Percentiles rank a stretch among this genome's conserved stretches.
Evolutionary conservation across 2,797 vertebrate species (phyloP).

Genomic region (Melanotaenia maccullochi): DNA sequence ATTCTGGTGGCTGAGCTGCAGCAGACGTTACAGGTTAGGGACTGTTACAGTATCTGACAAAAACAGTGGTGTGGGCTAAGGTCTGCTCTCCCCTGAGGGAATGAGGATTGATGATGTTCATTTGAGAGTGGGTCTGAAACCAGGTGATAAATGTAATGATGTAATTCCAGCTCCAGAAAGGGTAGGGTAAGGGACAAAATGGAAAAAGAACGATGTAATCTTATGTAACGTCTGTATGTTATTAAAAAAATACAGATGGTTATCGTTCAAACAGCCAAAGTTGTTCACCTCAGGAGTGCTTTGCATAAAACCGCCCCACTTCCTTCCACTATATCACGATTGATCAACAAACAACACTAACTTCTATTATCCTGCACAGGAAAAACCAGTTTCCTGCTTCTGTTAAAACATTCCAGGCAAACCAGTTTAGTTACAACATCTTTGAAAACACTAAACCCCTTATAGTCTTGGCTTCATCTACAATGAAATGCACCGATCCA

Average conservation of each 20-base stretch:
- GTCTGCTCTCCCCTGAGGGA: slow-evolving; percentile 48
- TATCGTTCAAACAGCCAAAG: neutral
- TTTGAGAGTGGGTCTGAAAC: slow-evolving; percentile 64
- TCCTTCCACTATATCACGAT: neutral
- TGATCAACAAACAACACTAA: slow-evolving; percentile 19
- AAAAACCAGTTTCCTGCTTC: slow-evolving; percentile 53
- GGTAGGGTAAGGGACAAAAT: neutral
- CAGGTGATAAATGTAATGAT: slow-evolving; percentile 65
- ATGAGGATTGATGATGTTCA: slow-evolving; percentile 68
- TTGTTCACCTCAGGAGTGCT: neutral
- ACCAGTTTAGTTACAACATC: slow-evolving; percentile 47
- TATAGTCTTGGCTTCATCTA: neutral
- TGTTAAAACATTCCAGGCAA: slow-evolving; percentile 39
- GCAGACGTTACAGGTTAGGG: slow-evolving; percentile 39
- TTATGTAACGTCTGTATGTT: slow-evolving; percentile 28
- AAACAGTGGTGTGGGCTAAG: slow-evolving; percentile 28
- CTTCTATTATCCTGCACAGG: slow-evolving; percentile 25
- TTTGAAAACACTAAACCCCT: slow-evolving; percentile 10
- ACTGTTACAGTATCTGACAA: slow-evolving; percentile 46
- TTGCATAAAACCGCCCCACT: neutral
- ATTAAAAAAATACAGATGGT: neutral
- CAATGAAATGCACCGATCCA: neutral
- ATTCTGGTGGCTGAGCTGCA: slow-evolving; percentile 35
- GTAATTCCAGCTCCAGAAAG: slow-evolving; percentile 37
- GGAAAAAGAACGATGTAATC: slow-evolving; percentile 12